Percentiles rank a stretch among this genome's conserved stretches.
Evolutionary conservation across 2,888 invertebrate genomes (phyloP).

Genomic region (Blastobasis lacticolella): DNA sequence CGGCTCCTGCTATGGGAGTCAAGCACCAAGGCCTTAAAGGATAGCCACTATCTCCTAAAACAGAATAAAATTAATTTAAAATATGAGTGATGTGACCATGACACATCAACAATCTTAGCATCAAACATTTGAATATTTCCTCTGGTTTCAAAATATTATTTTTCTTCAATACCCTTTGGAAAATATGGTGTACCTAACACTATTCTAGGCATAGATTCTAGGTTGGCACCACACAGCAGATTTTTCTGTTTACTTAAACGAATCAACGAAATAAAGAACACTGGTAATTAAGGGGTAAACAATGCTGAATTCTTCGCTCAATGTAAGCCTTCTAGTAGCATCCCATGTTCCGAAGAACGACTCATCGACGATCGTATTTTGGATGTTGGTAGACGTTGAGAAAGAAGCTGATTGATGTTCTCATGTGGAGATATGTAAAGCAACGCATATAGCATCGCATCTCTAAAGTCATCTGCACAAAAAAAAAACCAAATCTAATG

Average conservation of each 20-base stretch:
- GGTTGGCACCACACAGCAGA: too few relatives aligned
- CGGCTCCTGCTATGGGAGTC: background rate
- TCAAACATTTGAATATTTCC: too few relatives aligned
- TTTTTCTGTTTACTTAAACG: too few relatives aligned
- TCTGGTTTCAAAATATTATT: too few relatives aligned
- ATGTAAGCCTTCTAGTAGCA: background rate
- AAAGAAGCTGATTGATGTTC: background rate
- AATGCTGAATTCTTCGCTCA: background rate
- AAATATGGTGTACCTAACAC: too few relatives aligned
- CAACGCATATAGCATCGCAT: background rate
- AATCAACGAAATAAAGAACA: background rate
- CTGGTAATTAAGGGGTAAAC: background rate
- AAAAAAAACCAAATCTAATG: background rate
- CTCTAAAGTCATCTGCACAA: background rate
- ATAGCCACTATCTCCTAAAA: slow-evolving; percentile 1
- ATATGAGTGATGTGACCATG: too few relatives aligned
- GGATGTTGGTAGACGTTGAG: background rate
- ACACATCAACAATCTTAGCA: too few relatives aligned
- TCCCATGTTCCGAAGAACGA: background rate
- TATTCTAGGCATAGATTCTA: too few relatives aligned
- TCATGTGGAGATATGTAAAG: background rate
- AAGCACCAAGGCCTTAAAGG: background rate
- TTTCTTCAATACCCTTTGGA: too few relatives aligned
- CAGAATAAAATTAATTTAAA: background rate
- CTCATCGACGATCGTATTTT: background rate